Conservation (phyloP, 2,797 vertebrate genomes). For the Phrynocephalus forsythii region DNA sequence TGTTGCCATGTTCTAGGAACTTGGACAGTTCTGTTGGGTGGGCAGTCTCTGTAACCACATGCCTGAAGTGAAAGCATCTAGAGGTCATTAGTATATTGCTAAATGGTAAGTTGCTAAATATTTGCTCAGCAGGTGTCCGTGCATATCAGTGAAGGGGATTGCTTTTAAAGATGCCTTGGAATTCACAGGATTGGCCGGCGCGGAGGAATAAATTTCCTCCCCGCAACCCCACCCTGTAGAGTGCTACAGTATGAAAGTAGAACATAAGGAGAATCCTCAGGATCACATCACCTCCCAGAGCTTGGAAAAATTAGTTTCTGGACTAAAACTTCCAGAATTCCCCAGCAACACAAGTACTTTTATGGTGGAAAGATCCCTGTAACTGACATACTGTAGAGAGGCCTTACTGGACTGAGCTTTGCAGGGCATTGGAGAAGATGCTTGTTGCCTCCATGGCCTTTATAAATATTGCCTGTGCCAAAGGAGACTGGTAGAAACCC, state of each 20-base stretch:
- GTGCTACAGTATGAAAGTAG: slow-evolving; percentile 23
- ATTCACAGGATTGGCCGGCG: slow-evolving; percentile 14
- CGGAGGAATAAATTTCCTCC: not conserved
- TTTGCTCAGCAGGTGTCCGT: slow-evolving; percentile 25
- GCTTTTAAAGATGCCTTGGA: slow-evolving; percentile 7
- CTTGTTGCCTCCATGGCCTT: not conserved
- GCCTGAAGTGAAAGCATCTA: slow-evolving; percentile 8
- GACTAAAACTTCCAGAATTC: too few relatives aligned
- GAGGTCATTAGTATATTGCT: slow-evolving; percentile 10
- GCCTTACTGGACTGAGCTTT: not conserved
- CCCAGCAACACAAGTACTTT: too few relatives aligned
- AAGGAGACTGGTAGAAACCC: not conserved
- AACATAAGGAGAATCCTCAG: slow-evolving; percentile 3
- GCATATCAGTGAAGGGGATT: slow-evolving; percentile 1
- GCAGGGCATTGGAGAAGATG: not conserved
- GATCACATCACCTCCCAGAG: not conserved
- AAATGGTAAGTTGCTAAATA: slow-evolving; percentile 16
- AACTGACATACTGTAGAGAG: not conserved
- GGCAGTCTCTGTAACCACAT: not conserved
- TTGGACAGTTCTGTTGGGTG: not conserved
- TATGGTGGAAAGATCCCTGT: not conserved
- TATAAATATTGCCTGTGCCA: not conserved
- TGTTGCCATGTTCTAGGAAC: not conserved
- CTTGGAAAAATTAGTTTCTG: not conserved
- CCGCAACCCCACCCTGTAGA: not conserved